phyloP scores from a whole-genome alignment of 2,888 invertebrate species.

The Agapostemon virescens region DNA sequence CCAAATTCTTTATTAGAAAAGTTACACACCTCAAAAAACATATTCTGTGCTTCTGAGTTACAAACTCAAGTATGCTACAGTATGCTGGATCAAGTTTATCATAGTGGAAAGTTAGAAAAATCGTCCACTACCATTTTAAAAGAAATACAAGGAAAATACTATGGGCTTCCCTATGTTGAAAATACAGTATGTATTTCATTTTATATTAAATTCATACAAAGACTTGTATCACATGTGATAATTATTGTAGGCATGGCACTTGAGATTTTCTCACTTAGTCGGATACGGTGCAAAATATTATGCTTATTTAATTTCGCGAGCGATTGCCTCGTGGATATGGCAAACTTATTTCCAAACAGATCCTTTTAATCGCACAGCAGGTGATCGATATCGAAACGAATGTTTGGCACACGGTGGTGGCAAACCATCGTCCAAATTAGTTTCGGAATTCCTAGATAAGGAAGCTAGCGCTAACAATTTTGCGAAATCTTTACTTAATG shows the following conservation, averaged over 20 bases:
- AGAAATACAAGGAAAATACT: slow-evolving; percentile 90
- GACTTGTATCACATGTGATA: background rate
- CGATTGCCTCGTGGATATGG: slow-evolving; percentile 97
- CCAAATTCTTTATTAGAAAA: slow-evolving; percentile 90
- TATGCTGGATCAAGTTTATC: slow-evolving; percentile 94
- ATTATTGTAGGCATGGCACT: slow-evolving; percentile 91
- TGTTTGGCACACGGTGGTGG: slow-evolving; percentile 94
- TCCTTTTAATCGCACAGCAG: slow-evolving; percentile 89
- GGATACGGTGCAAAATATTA: slow-evolving; percentile 99
- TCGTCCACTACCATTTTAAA: slow-evolving; percentile 86
- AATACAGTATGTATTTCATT: slow-evolving; percentile 85
- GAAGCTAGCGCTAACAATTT: slow-evolving; percentile 89
- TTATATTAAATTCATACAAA: slow-evolving; percentile 1
- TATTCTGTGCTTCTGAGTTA: slow-evolving; percentile 94
- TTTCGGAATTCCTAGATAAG: slow-evolving; percentile 89
- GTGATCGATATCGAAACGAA: slow-evolving; percentile 88
- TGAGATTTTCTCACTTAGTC: slow-evolving; percentile 96
- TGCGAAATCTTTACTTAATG: slow-evolving; percentile 90
- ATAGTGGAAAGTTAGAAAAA: slow-evolving; percentile 83
- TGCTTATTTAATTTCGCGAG: slow-evolving; percentile 96
- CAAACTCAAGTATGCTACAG: slow-evolving; percentile 96
- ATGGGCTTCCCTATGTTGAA: slow-evolving; percentile 91
- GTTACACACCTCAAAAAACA: slow-evolving; percentile 91
- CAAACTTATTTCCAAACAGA: slow-evolving; percentile 90
- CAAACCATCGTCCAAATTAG: slow-evolving; percentile 88